phyloP scores from a whole-genome alignment of 1,140 invertebrate genomes.

The Doryteuthis pealeii region DNA sequence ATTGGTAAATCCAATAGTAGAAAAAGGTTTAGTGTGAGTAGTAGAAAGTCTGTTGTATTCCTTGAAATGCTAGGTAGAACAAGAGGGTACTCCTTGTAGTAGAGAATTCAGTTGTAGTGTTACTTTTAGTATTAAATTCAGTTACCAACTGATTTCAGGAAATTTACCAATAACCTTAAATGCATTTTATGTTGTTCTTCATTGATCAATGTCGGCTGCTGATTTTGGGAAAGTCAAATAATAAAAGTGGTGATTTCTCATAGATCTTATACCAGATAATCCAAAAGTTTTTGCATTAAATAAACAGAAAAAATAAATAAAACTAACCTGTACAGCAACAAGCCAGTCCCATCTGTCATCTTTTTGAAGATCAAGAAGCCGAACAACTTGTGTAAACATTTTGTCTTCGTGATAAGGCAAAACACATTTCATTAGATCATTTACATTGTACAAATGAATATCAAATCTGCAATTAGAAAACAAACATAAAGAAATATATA shows the following conservation, averaged over 20 bases:
- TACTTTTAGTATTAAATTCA: too few relatives aligned
- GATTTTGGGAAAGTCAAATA: neutral
- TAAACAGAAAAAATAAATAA: constrained; percentile 4
- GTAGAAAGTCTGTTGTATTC: too few relatives aligned
- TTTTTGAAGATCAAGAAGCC: constrained; percentile 70
- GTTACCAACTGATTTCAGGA: too few relatives aligned
- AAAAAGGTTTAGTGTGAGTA: too few relatives aligned
- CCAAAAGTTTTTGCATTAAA: neutral
- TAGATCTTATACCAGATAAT: neutral
- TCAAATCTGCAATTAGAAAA: constrained; percentile 68
- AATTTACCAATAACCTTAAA: too few relatives aligned
- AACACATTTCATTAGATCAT: constrained; percentile 76
- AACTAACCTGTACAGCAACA: constrained; percentile 64
- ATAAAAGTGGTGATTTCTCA: neutral
- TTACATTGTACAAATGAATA: constrained; percentile 84
- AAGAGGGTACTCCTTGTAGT: too few relatives aligned
- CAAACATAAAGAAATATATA: neutral
- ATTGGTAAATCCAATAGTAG: too few relatives aligned
- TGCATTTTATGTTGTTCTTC: too few relatives aligned
- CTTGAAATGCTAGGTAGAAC: too few relatives aligned
- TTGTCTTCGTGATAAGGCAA: constrained; percentile 90
- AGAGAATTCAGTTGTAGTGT: too few relatives aligned
- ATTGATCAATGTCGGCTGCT: too few relatives aligned
- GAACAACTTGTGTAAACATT: constrained; percentile 80
- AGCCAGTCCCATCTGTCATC: constrained; percentile 78